Conservation (phyloP, 2,113 vertebrate genomes). For the Chaenocephalus aceratus region DNA sequence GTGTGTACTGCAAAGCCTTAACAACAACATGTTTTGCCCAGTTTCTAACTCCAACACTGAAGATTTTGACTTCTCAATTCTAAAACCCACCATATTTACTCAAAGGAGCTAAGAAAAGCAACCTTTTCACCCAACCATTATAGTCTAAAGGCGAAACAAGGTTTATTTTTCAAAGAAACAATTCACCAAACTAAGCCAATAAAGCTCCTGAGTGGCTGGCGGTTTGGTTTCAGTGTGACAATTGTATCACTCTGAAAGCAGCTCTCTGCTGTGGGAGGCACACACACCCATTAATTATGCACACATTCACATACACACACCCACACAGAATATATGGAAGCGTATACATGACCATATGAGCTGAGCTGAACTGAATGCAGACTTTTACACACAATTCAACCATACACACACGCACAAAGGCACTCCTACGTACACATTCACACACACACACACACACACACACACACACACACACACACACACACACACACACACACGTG, state of each 20-base stretch:
- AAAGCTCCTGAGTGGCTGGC: constrained; percentile 27
- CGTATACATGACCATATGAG: constrained; percentile 28
- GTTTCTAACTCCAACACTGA: background rate
- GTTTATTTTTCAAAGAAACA: constrained; percentile 45
- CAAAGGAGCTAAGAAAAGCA: background rate
- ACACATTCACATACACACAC: constrained; percentile 22
- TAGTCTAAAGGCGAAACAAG: constrained; percentile 21
- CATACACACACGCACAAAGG: constrained; percentile 37
- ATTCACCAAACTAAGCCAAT: constrained; percentile 49
- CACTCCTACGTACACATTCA: constrained; percentile 54
- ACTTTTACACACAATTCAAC: constrained; percentile 30
- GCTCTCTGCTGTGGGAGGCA: constrained; percentile 40
- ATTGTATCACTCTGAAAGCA: constrained; percentile 59
- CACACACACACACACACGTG: constrained; percentile 11
- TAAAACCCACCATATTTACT: background rate
- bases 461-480: constrained; percentile 25
- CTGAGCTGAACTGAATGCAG: constrained; percentile 34
- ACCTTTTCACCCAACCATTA: constrained; percentile 9
- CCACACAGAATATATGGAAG: constrained; percentile 16
- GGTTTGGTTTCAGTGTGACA: constrained; percentile 45
- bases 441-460: constrained; percentile 2
- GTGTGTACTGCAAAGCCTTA: background rate
- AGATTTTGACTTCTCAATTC: background rate
- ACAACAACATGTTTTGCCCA: background rate
- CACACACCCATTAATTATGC: background rate